Conservation (phyloP, 2,888 invertebrate genomes). For the Galeruca laticollis region DNA sequence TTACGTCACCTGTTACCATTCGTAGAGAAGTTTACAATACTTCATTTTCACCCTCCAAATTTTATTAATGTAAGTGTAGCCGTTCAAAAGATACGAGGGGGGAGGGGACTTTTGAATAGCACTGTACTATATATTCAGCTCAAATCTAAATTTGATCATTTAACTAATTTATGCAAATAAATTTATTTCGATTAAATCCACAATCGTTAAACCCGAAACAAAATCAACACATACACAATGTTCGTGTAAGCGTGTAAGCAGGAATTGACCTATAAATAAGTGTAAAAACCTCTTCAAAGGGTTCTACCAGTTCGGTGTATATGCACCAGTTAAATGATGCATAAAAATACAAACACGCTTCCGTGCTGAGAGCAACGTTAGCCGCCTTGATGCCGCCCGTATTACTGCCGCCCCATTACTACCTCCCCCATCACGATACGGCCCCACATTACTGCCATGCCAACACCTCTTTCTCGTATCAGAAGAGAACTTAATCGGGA, state of each 20-base stretch:
- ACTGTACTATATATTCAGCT: too few species aligned
- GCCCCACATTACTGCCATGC: slow-evolving; percentile 24
- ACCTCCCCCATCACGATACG: slow-evolving; percentile 13
- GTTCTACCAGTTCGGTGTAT: slow-evolving; percentile 5
- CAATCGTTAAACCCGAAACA: neutral
- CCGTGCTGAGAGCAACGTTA: slow-evolving; percentile 25
- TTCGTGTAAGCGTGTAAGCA: slow-evolving; percentile 21
- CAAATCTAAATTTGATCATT: too few species aligned
- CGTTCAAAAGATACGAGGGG: too few species aligned
- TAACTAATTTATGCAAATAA: too few species aligned
- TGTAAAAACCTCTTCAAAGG: slow-evolving; percentile 27
- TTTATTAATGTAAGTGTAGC: too few species aligned
- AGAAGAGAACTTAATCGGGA: neutral
- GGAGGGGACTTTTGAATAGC: too few species aligned
- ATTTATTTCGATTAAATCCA: too few species aligned
- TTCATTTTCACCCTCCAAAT: too few species aligned
- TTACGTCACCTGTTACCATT: too few species aligned
- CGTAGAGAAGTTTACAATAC: too few species aligned
- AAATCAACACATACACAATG: slow-evolving; percentile 10
- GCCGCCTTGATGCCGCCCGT: slow-evolving; percentile 21
- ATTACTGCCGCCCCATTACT: slow-evolving; percentile 32
- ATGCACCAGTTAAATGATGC: slow-evolving; percentile 31
- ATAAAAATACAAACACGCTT: slow-evolving; percentile 31
- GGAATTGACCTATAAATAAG: slow-evolving; percentile 29
- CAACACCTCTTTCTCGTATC: slow-evolving; percentile 17